These are phyloP conservation scores for Poecilia wingei DNA, from an alignment of 2,797 vertebrate genomes.

Conservation along the genomic window DNA sequence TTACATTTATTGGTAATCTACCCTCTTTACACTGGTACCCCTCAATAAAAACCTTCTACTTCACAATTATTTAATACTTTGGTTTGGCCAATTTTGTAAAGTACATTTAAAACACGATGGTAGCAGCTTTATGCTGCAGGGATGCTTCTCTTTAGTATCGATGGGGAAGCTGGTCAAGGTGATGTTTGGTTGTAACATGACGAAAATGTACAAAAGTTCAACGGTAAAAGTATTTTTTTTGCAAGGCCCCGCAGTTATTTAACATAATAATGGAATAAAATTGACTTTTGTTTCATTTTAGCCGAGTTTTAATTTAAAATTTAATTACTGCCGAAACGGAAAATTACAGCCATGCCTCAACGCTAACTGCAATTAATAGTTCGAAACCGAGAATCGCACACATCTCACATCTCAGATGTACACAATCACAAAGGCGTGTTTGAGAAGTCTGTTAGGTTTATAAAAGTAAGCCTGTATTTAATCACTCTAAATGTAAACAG, in stretches of 20 bases:
- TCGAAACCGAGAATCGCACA: constrained; percentile 30
- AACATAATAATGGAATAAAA: constrained; percentile 1
- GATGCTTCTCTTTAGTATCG: not conserved
- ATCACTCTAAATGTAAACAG: constrained; percentile 79
- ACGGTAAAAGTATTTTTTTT: not conserved
- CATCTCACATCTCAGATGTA: constrained; percentile 11
- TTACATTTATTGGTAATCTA: not conserved
- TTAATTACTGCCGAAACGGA: constrained; percentile 32
- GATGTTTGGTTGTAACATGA: not conserved
- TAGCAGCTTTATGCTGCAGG: not conserved
- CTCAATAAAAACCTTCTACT: not conserved
- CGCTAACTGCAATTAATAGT: constrained; percentile 33
- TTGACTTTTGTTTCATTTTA: constrained; percentile 13
- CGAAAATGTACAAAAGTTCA: not conserved
- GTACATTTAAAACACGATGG: not conserved
- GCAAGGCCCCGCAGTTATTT: not conserved
- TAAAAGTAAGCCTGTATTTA: constrained; percentile 67
- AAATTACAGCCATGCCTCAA: constrained; percentile 29
- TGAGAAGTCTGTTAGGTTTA: constrained; percentile 55
- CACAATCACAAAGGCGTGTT: constrained; percentile 42
- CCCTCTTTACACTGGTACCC: not conserved
- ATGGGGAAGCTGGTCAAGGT: not conserved
- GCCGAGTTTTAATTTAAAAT: constrained; percentile 19
- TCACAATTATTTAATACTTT: not conserved
- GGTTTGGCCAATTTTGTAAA: not conserved